Evolutionary conservation across 2,888 invertebrate genomes (phyloP), one percentile per base, ranked within the genome.

Genomic region (Parelbella ahira): DNA sequence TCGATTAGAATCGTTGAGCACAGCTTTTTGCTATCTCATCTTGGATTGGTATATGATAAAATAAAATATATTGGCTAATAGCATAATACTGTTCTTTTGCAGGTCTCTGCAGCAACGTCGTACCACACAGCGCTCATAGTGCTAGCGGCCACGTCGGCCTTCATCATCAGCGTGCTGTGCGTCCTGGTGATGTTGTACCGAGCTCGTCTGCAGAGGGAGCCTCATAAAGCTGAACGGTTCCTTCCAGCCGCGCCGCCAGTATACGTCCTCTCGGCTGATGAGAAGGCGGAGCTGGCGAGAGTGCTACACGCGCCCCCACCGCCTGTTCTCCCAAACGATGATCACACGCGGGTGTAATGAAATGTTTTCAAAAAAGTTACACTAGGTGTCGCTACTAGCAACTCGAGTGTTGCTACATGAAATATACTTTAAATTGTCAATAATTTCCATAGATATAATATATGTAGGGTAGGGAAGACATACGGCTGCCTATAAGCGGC

Each of bases 111-210:
- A 13, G 87, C 92, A 12, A 90, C 91, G 3, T 91, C 93, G 0
- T 93, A 94, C 62, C 94, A 94, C 65, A 91, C 94, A 5, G 93
- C 93, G 24, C 87, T 94, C 9, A 91, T 94, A 54, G 93, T 94
- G 7, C 84, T 94, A 37, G 93, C 93, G 11, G 93, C 93, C 0
- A 92, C 92, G 3, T 94, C 94, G 2, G 93, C 94, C 0, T 94
- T 94, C 62, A 89, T 94, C 42, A 93, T 94, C 65, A 93, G 93
- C 64, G 91, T 94, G 9, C 86, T 94, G 9, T 91, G 93, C 13
- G 91, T 94, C 2, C 88, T 94, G 6, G 89, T 94, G 1, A 91
- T 94, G 89, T 76, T 94, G 6, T 94, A 94, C 68, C 90, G 93
- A 5, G 88, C 89, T 5, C 70, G 83, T 45, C 64, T 90, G 12